A percentile compares a stretch with the other conserved stretches of the same genome.
phyloP scores from a whole-genome alignment of 2,888 invertebrate genomes.

The Amorpha juglandis region DNA sequence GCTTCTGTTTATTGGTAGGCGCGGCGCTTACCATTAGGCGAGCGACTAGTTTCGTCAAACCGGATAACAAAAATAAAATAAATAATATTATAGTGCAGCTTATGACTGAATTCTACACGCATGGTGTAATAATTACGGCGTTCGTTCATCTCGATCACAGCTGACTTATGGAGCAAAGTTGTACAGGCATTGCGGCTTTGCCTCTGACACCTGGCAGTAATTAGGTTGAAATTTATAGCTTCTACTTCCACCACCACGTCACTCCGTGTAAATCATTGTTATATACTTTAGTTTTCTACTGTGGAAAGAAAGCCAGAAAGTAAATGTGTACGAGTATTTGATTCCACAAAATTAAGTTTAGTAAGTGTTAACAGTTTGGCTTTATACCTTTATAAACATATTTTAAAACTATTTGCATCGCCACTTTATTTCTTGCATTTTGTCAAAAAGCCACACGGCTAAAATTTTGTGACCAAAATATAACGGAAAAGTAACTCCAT shows the following conservation, averaged over 20 bases:
- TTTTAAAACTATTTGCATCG: constrained; percentile 41
- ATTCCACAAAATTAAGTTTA: neutral
- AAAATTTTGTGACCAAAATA: constrained; percentile 66
- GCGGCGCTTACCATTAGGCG: no score
- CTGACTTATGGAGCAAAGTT: constrained; percentile 74
- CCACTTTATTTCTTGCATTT: constrained; percentile 38
- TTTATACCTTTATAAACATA: constrained; percentile 6
- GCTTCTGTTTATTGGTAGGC: no score
- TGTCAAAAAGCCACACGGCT: constrained; percentile 38
- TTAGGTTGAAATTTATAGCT: constrained; percentile 74
- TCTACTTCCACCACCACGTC: constrained; percentile 57
- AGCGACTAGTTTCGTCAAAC: no score
- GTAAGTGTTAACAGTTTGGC: neutral
- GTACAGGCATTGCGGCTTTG: constrained; percentile 66
- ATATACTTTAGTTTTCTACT: constrained; percentile 51
- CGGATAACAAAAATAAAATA: no score
- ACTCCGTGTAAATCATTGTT: constrained; percentile 56
- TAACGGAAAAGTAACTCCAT: constrained; percentile 74
- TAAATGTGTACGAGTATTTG: constrained; percentile 33
- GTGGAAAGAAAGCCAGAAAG: constrained; percentile 41
- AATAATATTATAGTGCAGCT: no score
- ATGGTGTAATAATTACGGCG: constrained; percentile 50
- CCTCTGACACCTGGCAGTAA: constrained; percentile 76
- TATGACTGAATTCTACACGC: constrained; percentile 41
- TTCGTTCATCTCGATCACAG: constrained; percentile 62